Conservation (phyloP, 2,888 invertebrate genomes). For the Melinaea marsaeus region DNA sequence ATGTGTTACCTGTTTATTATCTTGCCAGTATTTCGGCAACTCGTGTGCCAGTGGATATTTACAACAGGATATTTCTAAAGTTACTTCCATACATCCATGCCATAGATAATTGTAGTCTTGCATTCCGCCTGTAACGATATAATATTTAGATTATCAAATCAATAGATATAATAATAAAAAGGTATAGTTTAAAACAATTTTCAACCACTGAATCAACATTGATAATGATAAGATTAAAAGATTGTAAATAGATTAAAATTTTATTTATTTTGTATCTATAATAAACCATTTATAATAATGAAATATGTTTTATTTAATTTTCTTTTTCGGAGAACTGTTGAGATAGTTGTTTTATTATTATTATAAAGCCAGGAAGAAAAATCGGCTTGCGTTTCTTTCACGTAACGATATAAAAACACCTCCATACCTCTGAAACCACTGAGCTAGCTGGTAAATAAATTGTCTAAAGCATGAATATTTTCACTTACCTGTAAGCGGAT, state of each 20-base stretch:
- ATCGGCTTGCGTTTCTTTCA: too few species aligned
- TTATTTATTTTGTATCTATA: too few species aligned
- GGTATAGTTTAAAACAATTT: background rate
- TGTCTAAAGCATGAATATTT: background rate
- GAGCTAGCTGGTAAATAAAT: background rate
- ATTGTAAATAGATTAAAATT: too few species aligned
- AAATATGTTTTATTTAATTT: too few species aligned
- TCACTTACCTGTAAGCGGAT: conserved; percentile 84
- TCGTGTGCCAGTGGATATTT: conserved; percentile 92
- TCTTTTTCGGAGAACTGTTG: too few species aligned
- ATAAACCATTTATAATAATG: too few species aligned
- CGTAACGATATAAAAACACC: too few species aligned
- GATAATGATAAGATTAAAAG: too few species aligned
- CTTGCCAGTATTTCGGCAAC: conserved; percentile 90
- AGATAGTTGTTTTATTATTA: too few species aligned
- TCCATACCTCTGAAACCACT: too few species aligned
- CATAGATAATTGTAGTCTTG: conserved; percentile 96
- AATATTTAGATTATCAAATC: background rate
- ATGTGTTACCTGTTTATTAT: conserved; percentile 85
- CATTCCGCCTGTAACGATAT: conserved; percentile 83
- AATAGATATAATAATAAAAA: background rate
- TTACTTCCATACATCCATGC: conserved; percentile 97
- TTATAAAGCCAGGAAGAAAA: too few species aligned
- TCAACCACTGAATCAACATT: too few species aligned
- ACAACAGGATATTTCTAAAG: conserved; percentile 95